Conservation (phyloP, 2,888 invertebrate genomes). For the Anarsia innoxiella region DNA sequence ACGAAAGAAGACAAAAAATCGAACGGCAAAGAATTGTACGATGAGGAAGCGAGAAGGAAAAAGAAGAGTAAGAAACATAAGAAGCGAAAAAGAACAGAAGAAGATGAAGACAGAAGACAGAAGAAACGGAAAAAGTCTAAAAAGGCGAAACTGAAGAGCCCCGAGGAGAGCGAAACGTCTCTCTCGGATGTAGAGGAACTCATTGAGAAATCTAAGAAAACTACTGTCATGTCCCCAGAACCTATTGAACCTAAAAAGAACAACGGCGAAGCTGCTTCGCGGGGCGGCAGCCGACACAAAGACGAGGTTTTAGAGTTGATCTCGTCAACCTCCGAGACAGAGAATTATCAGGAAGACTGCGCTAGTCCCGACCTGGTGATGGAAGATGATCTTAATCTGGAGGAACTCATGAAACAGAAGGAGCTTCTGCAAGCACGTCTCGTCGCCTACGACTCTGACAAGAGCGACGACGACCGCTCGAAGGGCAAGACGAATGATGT, state of each 20-base stretch:
- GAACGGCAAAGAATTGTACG: conserved; percentile 36
- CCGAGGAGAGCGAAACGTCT: conserved; percentile 57
- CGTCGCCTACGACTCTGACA: conserved; percentile 83
- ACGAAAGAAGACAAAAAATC: conserved; percentile 33
- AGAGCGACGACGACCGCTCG: conserved; percentile 68
- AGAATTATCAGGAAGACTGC: conserved; percentile 77
- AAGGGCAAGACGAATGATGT: conserved; percentile 36
- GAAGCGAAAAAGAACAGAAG: conserved; percentile 79
- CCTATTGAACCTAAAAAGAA: too few relatives aligned
- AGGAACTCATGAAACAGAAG: conserved; percentile 93
- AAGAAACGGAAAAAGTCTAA: conserved; percentile 74
- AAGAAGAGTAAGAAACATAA: conserved; percentile 78
- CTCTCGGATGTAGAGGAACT: conserved; percentile 55
- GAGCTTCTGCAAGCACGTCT: conserved; percentile 86
- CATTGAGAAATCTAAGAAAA: conserved; percentile 53
- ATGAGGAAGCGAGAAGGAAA: too few relatives aligned
- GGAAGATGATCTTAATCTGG: conserved; percentile 90
- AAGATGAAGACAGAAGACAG: conserved; percentile 65
- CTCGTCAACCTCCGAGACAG: conserved; percentile 81
- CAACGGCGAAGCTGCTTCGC: conserved; percentile 38
- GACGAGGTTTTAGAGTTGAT: conserved; percentile 74
- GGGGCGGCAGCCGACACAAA: conserved; percentile 26
- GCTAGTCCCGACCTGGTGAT: conserved; percentile 83
- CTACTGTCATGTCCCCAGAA: too few relatives aligned
- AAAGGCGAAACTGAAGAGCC: conserved; percentile 75